Evolutionary conservation across 2,113 vertebrate genomes (phyloP).

Genomic region (Corythoichthys haematopterus): DNA sequence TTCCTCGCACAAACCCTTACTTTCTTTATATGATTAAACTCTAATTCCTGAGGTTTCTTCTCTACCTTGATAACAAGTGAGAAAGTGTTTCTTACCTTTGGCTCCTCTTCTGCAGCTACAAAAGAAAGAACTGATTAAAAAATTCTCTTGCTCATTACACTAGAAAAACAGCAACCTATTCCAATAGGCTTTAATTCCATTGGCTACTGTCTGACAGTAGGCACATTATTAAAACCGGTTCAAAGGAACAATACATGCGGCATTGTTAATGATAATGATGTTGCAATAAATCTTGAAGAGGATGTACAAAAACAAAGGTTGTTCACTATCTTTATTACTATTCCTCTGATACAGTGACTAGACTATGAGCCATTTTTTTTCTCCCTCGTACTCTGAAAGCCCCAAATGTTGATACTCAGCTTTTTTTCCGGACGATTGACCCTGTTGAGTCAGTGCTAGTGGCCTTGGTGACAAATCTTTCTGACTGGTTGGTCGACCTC

Average conservation of each 20-base stretch:
- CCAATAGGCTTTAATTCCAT: conserved; percentile 38
- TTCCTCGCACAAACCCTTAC: conserved; percentile 10
- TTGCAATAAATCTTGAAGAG: not conserved
- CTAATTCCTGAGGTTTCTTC: conserved; percentile 59
- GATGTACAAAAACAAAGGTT: not conserved
- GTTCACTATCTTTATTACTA: not conserved
- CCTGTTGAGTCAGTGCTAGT: not conserved
- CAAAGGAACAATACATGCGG: not conserved
- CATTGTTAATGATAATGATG: not conserved
- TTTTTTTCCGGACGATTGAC: not conserved
- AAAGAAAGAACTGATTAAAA: conserved; percentile 35
- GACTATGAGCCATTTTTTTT: not conserved
- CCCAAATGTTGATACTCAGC: not conserved
- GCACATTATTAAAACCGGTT: not conserved
- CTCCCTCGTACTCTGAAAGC: not conserved
- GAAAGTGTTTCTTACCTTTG: conserved; percentile 58
- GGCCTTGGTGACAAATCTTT: not conserved
- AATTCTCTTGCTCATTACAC: conserved; percentile 17
- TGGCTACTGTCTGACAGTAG: conserved; percentile 5
- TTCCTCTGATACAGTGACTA: not conserved
- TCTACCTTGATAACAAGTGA: conserved; percentile 54
- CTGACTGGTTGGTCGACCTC: not conserved
- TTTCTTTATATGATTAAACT: conserved; percentile 61
- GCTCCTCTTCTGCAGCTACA: conserved; percentile 45
- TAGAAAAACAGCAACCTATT: conserved; percentile 11